A percentile compares a stretch with the other conserved stretches of the same genome.
These are phyloP conservation scores for Sitophilus oryzae DNA, from an alignment of 1,140 invertebrate genomes.

Conservation along the genomic window DNA sequence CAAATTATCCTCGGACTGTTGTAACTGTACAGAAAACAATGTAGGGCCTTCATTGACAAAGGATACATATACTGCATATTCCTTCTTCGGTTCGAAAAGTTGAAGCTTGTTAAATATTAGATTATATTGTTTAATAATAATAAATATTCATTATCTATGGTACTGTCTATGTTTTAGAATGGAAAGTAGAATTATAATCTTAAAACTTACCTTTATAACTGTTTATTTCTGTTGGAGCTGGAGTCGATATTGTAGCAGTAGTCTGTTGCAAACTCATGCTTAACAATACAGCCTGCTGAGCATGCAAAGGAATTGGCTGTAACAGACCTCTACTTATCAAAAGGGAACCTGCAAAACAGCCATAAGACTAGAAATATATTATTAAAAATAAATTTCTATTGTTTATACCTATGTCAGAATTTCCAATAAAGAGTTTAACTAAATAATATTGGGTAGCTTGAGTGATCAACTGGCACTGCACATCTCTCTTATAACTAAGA, in stretches of 20 bases:
- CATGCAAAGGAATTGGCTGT: constrained; percentile 31
- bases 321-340: constrained; percentile 28
- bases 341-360: constrained; percentile 4
- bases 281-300: constrained; percentile 33
- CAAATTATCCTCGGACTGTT: constrained; percentile 51
- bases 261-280: constrained; percentile 28
- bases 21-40: constrained; percentile 65
- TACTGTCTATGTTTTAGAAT: neutral
- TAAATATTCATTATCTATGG: neutral
- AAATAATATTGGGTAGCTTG: constrained; percentile 31
- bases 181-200: neutral
- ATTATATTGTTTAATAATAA: neutral
- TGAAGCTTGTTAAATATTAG: neutral
- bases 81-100: constrained; percentile 42
- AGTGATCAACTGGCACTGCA: constrained; percentile 26
- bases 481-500: constrained; percentile 32
- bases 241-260: constrained; percentile 1
- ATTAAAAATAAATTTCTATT: constrained; percentile 4
- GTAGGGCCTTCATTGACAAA: constrained; percentile 69
- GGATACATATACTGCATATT: constrained; percentile 64
- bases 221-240: constrained; percentile 23
- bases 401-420: constrained; percentile 17
- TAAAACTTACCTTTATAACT: constrained; percentile 31
- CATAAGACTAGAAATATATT: neutral
- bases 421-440: constrained; percentile 25